These are phyloP conservation scores for Lutjanus erythropterus DNA, from an alignment of 2,113 vertebrate genomes.

Conservation along the genomic window DNA sequence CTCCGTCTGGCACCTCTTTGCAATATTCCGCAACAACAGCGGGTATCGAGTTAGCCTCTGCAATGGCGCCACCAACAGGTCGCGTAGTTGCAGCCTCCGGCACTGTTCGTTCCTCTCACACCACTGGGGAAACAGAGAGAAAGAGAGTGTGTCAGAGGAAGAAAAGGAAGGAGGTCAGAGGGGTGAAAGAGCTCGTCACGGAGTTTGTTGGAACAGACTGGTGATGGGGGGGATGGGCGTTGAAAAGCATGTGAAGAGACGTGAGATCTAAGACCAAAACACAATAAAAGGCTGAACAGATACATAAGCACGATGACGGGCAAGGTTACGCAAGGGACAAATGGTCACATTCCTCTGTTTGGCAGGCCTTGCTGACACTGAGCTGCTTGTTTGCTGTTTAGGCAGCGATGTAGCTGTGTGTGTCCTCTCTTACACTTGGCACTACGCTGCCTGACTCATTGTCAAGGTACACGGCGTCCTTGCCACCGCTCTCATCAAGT, in stretches of 20 bases:
- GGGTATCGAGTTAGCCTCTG: slow-evolving; percentile 91
- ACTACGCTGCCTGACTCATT: slow-evolving; percentile 7
- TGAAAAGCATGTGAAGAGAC: slow-evolving; percentile 20
- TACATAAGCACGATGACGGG: slow-evolving; percentile 4
- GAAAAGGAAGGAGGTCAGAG: slow-evolving; percentile 35
- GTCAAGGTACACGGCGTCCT: slow-evolving; percentile 43
- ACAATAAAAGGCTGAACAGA: slow-evolving; percentile 14
- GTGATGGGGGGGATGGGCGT: neutral
- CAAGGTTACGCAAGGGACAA: slow-evolving; percentile 40
- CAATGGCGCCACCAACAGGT: slow-evolving; percentile 90
- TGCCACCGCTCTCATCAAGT: neutral
- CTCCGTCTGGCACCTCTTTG: slow-evolving; percentile 82
- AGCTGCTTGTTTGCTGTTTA: slow-evolving; percentile 38
- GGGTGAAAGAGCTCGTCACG: slow-evolving; percentile 8
- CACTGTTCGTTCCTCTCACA: slow-evolving; percentile 90
- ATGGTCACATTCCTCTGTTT: slow-evolving; percentile 55
- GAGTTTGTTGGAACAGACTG: slow-evolving; percentile 20
- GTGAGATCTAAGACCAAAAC: slow-evolving; percentile 14
- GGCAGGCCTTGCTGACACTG: slow-evolving; percentile 35
- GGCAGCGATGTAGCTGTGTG: neutral
- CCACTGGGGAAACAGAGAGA: slow-evolving; percentile 83
- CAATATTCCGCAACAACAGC: slow-evolving; percentile 90
- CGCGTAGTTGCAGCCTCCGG: slow-evolving; percentile 86
- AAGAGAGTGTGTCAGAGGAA: slow-evolving; percentile 22
- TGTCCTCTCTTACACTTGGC: slow-evolving; percentile 40